phyloP scores from a whole-genome alignment of 2,797 vertebrate species.

The Pachyuromys duprasi region DNA sequence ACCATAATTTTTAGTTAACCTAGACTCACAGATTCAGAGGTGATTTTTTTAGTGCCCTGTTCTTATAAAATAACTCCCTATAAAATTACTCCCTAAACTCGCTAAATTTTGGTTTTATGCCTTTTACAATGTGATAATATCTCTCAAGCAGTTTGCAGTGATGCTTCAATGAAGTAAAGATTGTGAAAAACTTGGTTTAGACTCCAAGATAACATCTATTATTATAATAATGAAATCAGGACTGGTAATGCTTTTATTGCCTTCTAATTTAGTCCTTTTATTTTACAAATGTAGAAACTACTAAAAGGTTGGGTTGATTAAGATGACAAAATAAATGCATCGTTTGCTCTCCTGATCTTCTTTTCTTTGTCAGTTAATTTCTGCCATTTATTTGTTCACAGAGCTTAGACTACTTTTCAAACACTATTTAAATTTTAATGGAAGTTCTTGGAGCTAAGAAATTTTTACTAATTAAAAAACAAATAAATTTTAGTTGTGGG shows the following conservation, averaged over 20 bases:
- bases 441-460: not conserved
- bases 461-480: not conserved
- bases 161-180: conserved; percentile 37
- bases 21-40: not conserved
- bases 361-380: not conserved
- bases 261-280: conserved; percentile 4
- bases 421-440: not conserved
- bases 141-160: conserved; percentile 16
- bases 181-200: not conserved
- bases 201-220: conserved; percentile 24
- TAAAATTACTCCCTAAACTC: not conserved
- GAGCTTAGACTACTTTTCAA: not conserved
- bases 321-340: conserved; percentile 17
- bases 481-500: not conserved
- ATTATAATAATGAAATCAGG: conserved; percentile 55
- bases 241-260: conserved; percentile 42
- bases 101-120: not conserved
- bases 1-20: not conserved
- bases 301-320: not conserved
- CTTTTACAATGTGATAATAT: conserved; percentile 31
- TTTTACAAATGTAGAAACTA: conserved; percentile 41
- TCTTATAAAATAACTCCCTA: not conserved
- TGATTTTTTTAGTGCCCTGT: not conserved
- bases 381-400: not conserved
- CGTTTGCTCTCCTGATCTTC: not conserved